A percentile compares a stretch with the other conserved stretches of the same genome.
Evolutionary conservation across 2,797 vertebrate species (phyloP).

Genomic region (Hydrocynus forskahlii): DNA sequence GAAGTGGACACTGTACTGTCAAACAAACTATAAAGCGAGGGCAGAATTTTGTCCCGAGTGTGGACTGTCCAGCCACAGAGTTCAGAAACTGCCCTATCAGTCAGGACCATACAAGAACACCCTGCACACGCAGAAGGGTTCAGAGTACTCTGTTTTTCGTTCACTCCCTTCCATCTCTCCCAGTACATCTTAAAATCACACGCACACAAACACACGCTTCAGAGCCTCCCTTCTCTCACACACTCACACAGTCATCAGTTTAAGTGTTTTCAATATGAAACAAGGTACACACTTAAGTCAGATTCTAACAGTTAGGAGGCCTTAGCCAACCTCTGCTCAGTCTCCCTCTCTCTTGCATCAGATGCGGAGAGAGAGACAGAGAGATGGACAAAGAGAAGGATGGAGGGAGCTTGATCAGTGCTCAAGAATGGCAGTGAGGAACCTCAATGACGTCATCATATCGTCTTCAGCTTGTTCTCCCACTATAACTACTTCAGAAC

Average conservation of each 20-base stretch:
- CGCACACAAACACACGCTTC: conserved; percentile 60
- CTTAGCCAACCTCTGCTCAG: conserved; percentile 62
- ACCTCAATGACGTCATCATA: conserved; percentile 62
- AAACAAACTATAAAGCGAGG: conserved; percentile 38
- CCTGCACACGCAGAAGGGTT: conserved; percentile 45
- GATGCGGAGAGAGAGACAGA: conserved; percentile 63
- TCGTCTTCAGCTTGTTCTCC: conserved; percentile 69
- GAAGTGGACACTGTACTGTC: conserved; percentile 50
- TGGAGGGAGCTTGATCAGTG: conserved; percentile 59
- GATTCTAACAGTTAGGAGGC: conserved; percentile 87
- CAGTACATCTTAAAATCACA: conserved; percentile 22
- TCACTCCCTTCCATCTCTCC: conserved; percentile 31
- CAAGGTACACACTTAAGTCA: conserved; percentile 83
- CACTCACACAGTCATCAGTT: conserved; percentile 54
- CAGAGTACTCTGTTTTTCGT: conserved; percentile 8
- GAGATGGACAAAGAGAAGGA: conserved; percentile 62
- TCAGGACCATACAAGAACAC: conserved; percentile 34
- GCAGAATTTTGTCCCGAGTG: conserved; percentile 29
- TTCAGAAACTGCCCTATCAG: background rate
- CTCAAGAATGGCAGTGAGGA: conserved; percentile 63
- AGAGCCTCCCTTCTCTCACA: conserved; percentile 41
- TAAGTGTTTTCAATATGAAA: conserved; percentile 88
- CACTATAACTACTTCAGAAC: conserved; percentile 77
- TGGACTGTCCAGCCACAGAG: conserved; percentile 2
- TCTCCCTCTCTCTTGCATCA: conserved; percentile 67